Evolutionary conservation across 2,797 vertebrate genomes (phyloP), one percentile per base, ranked within the genome.

Genomic region (Pterois miles): DNA sequence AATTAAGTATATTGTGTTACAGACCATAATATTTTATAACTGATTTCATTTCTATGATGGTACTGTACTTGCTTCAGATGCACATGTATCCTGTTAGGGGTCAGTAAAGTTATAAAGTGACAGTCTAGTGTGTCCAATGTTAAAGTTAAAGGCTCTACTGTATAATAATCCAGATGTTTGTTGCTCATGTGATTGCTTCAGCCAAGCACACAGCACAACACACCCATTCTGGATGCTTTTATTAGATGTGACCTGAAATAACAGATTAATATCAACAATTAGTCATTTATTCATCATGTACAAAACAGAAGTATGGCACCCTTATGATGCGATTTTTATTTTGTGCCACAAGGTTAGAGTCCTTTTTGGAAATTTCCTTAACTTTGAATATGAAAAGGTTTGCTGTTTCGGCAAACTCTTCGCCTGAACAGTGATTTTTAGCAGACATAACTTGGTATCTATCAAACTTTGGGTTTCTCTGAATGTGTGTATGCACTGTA

Each of bases 391-490:
- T 5, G 48, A 22, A 50, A 50, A 5, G 48, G 43, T 46, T 46
- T 46, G 2, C 18, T 20, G 0, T 46, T 7, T 46, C 18, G 20
- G 8, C 43, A 46, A 46, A 20, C 43, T 18, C 0, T 46, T 20
- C 0, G 18, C 0, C 18, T 46, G 43, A 46, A 0, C 3, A 46
- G 43, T 4, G 18, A 46, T 20, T 20, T 43, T 46, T 46, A 46
- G 18, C 43, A 20, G 43, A 18, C 18, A 2, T 46, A 46, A 46
- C 18, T 9, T 20, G 18, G 43, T n/a, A n/a, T n/a, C n/a, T n/a
- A n/a, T n/a, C n/a, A n/a, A n/a, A n/a, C n/a, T n/a, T n/a, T n/a
- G n/a, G n/a, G n/a, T n/a, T n/a, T n/a, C n/a, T n/a, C n/a, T n/a
- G n/a, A n/a, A n/a, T n/a, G n/a, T n/a, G n/a, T n/a, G n/a, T n/a